Conservation (phyloP, 2,888 invertebrate genomes). For the Neoitamus cyanurus region DNA sequence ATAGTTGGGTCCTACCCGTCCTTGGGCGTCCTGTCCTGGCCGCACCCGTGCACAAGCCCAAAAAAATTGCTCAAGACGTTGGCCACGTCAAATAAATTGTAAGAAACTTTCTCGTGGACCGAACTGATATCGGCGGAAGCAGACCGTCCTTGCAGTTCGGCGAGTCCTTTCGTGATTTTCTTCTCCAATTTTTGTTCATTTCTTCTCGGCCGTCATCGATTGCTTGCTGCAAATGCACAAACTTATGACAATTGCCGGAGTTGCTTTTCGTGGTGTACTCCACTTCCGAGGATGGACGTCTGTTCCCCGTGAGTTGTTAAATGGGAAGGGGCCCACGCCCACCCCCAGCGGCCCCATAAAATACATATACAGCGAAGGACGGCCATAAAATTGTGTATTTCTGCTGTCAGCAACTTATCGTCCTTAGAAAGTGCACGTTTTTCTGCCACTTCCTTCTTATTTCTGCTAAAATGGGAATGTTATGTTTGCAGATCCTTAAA, state of each 20-base stretch:
- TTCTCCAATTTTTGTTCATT: not conserved
- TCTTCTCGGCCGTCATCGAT: not conserved
- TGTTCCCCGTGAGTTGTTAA: not conserved
- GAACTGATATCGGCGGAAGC: not conserved
- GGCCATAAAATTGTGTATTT: constrained; percentile 1
- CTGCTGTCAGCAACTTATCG: not conserved
- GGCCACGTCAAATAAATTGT: not conserved
- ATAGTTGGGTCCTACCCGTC: not conserved
- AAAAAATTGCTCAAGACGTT: not conserved
- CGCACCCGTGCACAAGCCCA: not conserved
- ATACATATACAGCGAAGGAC: not conserved
- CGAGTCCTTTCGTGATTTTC: not conserved
- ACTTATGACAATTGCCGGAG: not conserved
- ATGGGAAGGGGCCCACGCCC: not conserved
- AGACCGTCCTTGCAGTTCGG: not conserved
- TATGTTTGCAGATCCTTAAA: constrained; percentile 5
- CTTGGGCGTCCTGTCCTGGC: not conserved
- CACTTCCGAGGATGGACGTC: not conserved
- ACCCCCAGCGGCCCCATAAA: not conserved
- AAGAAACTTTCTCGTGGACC: not conserved
- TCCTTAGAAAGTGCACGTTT: not conserved
- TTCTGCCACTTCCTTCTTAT: not conserved
- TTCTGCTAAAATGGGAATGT: constrained; percentile 1
- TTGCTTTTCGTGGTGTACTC: not conserved
- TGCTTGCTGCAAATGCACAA: not conserved